phyloP scores from a whole-genome alignment of 2,797 vertebrate species.

The Sebastes diploproa region DNA sequence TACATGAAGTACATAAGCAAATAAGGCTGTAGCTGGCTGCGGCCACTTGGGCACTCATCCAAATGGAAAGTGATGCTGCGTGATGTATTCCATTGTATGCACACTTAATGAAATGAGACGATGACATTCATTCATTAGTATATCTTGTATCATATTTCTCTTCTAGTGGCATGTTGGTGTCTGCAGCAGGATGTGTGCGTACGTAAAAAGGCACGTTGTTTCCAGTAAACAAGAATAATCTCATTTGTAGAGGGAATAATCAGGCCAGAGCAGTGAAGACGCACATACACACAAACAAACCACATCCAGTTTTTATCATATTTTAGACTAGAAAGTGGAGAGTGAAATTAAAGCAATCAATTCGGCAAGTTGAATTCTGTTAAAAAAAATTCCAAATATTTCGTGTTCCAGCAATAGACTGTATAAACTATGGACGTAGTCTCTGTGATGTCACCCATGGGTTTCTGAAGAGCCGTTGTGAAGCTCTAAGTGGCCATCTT shows the following conservation, averaged over 20 bases:
- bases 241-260: neutral
- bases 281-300: neutral
- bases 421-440: no score
- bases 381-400: no score
- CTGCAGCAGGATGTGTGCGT: neutral
- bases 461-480: no score
- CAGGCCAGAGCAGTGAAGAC: neutral
- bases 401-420: no score
- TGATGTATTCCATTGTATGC: conserved; percentile 37
- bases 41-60: conserved; percentile 31
- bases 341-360: no score
- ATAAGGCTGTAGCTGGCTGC: conserved; percentile 23
- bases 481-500: no score
- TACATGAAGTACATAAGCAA: conserved; percentile 34
- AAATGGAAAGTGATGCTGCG: conserved; percentile 55
- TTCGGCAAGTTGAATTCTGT: no score
- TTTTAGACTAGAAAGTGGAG: neutral
- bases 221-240: conserved; percentile 16
- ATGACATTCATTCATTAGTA: conserved; percentile 34
- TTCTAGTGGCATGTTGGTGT: neutral
- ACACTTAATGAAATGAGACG: conserved; percentile 64
- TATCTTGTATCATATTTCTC: conserved; percentile 33
- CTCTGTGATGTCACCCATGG: no score
- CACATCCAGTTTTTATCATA: neutral
- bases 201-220: conserved; percentile 30